Percentiles rank a stretch among this genome's conserved stretches.
phyloP scores from a whole-genome alignment of 1,140 invertebrate species.

The Atopsyche davidsoni region DNA sequence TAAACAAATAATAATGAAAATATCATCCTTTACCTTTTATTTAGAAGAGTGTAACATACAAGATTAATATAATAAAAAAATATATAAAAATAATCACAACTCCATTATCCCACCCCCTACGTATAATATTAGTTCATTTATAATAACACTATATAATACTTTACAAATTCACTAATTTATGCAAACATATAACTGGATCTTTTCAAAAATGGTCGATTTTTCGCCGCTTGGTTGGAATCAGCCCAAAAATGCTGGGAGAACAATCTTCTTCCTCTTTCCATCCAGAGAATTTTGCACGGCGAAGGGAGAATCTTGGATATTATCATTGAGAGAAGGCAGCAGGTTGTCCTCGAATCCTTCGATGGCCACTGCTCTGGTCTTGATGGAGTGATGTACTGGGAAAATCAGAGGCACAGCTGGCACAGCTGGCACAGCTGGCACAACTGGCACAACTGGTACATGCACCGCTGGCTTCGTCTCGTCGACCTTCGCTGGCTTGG shows the following conservation, averaged over 20 bases:
- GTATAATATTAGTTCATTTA: no score
- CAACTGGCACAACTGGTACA: not conserved
- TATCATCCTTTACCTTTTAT: no score
- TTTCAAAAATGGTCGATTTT: no score
- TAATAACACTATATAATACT: no score
- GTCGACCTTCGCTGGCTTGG: not conserved
- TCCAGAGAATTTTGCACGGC: slow-evolving; percentile 9
- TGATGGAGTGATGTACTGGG: slow-evolving; percentile 12
- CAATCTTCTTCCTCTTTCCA: slow-evolving; percentile 17
- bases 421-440: not conserved
- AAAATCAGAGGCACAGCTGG: not conserved
- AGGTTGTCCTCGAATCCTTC: slow-evolving; percentile 3
- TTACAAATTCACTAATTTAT: no score
- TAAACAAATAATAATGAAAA: no score
- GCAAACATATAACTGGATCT: no score
- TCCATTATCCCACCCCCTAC: no score
- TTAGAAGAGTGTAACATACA: no score
- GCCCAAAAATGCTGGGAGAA: slow-evolving; percentile 24
- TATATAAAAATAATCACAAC: no score
- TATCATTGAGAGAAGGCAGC: slow-evolving; percentile 7
- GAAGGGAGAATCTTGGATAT: not conserved
- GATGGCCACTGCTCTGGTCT: slow-evolving; percentile 6
- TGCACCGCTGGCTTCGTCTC: not conserved
- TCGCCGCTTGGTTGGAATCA: no score
- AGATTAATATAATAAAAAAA: no score